These are phyloP conservation scores for Macquaria australasica DNA, from an alignment of 2,113 vertebrate species.

Conservation along the genomic window DNA sequence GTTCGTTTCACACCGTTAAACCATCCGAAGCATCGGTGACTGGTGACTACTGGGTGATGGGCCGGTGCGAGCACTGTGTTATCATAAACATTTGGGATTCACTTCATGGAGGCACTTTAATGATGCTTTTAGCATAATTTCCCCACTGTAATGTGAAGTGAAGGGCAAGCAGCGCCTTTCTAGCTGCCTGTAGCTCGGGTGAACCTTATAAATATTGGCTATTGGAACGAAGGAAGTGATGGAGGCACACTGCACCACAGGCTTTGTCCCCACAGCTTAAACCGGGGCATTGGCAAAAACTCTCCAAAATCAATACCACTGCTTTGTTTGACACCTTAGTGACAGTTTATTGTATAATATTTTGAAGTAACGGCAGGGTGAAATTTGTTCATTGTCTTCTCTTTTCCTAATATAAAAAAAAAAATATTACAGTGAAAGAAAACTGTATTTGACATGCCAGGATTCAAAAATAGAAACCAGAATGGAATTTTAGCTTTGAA, in stretches of 20 bases:
- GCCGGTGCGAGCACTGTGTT: slow-evolving; percentile 47
- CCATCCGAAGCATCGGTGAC: slow-evolving; percentile 55
- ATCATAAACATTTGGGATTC: slow-evolving; percentile 77
- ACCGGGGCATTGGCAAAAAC: neutral
- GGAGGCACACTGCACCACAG: slow-evolving; percentile 15
- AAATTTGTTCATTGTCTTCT: neutral
- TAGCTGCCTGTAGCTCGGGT: slow-evolving; percentile 54
- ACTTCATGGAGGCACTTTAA: slow-evolving; percentile 76
- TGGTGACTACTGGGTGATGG: slow-evolving; percentile 67
- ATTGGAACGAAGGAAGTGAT: slow-evolving; percentile 33
- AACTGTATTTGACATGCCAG: neutral
- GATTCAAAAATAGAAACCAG: slow-evolving; percentile 10
- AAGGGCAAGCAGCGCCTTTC: slow-evolving; percentile 66
- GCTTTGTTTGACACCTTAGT: slow-evolving; percentile 5
- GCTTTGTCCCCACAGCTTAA: neutral
- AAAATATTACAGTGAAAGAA: neutral
- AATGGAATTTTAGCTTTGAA: slow-evolving; percentile 1
- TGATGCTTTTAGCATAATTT: slow-evolving; percentile 76
- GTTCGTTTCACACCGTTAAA: slow-evolving; percentile 57
- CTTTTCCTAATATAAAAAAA: neutral
- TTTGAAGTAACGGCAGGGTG: neutral
- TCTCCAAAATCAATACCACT: slow-evolving; percentile 12
- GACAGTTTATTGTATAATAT: neutral
- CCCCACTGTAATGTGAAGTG: slow-evolving; percentile 68
- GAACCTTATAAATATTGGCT: slow-evolving; percentile 57